These are phyloP conservation scores for Natrix natrix DNA, from an alignment of 2,797 vertebrate genomes.

Conservation along the genomic window DNA sequence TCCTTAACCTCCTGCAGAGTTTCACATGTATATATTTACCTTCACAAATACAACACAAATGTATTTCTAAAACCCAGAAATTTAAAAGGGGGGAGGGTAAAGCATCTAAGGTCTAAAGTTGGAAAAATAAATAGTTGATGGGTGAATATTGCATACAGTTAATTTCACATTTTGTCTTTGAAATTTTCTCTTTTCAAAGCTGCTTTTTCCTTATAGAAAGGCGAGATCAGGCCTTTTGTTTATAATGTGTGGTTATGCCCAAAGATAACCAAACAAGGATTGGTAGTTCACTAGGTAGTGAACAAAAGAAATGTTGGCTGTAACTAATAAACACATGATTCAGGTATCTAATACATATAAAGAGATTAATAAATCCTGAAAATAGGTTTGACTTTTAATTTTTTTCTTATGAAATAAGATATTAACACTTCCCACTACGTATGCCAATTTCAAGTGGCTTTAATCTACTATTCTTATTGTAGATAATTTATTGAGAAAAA, in stretches of 20 bases:
- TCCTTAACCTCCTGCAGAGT: neutral
- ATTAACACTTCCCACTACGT: neutral
- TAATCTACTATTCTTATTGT: neutral
- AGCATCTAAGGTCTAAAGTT: neutral
- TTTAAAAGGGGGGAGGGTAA: neutral
- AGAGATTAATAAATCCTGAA: neutral
- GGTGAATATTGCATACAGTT: neutral
- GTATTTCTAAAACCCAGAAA: neutral
- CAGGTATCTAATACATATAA: neutral
- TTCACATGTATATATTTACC: neutral
- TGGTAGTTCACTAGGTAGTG: neutral
- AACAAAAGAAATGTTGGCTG: neutral
- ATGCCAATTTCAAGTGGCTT: neutral
- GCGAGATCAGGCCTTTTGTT: neutral
- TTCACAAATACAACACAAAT: neutral
- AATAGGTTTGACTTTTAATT: neutral
- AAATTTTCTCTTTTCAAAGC: neutral
- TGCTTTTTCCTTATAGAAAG: neutral
- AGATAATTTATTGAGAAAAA: neutral
- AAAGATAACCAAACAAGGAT: neutral
- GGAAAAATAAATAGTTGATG: neutral
- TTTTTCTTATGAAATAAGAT: neutral
- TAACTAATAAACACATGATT: neutral
- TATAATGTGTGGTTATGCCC: neutral
- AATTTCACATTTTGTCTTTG: neutral